Percentiles rank a stretch among this genome's conserved stretches.
These are phyloP conservation scores for Panthera uncia DNA, from an alignment of 2,113 vertebrate species.

Conservation along the genomic window DNA sequence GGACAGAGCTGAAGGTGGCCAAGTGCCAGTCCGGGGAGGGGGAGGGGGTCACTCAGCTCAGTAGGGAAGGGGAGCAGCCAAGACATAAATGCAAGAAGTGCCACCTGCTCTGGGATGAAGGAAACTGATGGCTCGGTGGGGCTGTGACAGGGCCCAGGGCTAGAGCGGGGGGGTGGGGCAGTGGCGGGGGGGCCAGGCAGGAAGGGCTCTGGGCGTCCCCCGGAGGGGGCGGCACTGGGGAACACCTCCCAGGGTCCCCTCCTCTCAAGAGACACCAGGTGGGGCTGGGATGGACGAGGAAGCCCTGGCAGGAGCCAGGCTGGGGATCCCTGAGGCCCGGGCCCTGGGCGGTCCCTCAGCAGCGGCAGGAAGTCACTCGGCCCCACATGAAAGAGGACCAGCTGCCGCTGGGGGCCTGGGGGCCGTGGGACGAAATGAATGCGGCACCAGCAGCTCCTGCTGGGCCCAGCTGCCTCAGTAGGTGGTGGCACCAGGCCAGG, in stretches of 20 bases:
- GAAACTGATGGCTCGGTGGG: rapidly evolving
- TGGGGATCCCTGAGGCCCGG: neutral
- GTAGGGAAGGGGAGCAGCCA: neutral
- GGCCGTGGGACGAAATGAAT: neutral
- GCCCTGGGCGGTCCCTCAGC: neutral
- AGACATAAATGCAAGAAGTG: too few relatives aligned
- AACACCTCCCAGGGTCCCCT: neutral
- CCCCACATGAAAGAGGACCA: neutral
- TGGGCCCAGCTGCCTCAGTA: neutral
- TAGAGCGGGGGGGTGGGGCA: too few relatives aligned
- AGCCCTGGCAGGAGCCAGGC: neutral
- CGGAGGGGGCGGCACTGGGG: neutral
- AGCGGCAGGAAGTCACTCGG: rapidly evolving
- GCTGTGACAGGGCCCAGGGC: neutral
- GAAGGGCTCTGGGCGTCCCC: neutral
- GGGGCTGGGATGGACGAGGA: neutral
- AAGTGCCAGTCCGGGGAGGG: too few relatives aligned
- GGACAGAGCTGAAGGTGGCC: neutral
- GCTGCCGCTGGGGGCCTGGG: neutral
- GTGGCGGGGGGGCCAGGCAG: neutral
- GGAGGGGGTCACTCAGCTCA: neutral
- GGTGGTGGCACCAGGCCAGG: neutral
- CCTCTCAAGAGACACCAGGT: neutral
- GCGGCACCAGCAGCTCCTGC: neutral
- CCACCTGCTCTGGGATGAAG: neutral